phyloP scores from a whole-genome alignment of 2,113 vertebrate species.

The Myanophis thanlyinensis region DNA sequence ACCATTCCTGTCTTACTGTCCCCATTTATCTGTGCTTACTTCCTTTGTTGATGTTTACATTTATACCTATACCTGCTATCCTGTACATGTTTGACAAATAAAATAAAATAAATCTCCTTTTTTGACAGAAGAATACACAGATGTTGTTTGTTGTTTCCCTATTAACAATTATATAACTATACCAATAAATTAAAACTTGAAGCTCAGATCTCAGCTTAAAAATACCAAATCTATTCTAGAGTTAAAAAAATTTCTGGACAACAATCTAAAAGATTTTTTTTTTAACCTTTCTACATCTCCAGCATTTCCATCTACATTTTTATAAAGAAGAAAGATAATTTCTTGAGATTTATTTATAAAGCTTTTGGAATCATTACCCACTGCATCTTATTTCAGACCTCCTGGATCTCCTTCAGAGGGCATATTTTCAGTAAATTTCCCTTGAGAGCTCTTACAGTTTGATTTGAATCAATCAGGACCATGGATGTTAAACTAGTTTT shows the following conservation, averaged over 20 bases:
- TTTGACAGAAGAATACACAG: background rate
- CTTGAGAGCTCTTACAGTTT: background rate
- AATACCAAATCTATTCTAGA: background rate
- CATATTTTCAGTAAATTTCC: background rate
- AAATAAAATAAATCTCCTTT: too few relatives aligned
- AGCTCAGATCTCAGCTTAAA: background rate
- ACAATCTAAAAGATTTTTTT: background rate
- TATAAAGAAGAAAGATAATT: background rate
- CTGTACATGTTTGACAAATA: too few relatives aligned
- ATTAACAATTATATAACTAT: background rate
- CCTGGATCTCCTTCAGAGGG: background rate
- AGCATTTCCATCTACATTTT: background rate
- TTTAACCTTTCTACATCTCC: background rate
- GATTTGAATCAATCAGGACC: background rate
- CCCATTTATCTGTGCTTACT: too few relatives aligned
- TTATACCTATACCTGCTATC: too few relatives aligned
- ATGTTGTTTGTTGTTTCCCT: background rate
- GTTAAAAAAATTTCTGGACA: background rate
- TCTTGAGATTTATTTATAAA: background rate
- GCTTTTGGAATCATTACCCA: background rate
- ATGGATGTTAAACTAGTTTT: background rate
- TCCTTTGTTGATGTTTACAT: too few relatives aligned
- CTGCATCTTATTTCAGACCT: background rate
- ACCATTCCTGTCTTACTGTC: too few relatives aligned
- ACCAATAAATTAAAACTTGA: background rate